Evolutionary conservation across 2,888 invertebrate genomes (phyloP), one percentile per base, ranked within the genome.

Genomic region (Tachina grossa): DNA sequence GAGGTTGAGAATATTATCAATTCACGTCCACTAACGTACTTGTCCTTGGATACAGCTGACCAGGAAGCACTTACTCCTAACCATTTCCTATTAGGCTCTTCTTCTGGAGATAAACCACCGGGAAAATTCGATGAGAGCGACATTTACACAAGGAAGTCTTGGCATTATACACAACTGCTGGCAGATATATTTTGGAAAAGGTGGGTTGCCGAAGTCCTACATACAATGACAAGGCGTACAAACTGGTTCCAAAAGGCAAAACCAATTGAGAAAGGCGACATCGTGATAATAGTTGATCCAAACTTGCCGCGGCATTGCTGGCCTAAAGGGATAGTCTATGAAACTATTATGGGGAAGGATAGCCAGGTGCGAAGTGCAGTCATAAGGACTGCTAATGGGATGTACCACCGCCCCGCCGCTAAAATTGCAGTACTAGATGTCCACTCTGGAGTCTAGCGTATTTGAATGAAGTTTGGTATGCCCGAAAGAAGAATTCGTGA

Each of bases 151-250:
- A 61, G 61, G 41, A 61, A 61, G n/a, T 61, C 41, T 41, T 61
- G 61, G 61, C 61, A 41, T 4, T 41, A 41, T 13, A 61, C 41
- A 22, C 61, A 61, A n/a, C 22, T 61, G 61, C 22, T 61, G 45
- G 63, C 63, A 43, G 45, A 63, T 19, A n/a, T n/a, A 39, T 63
- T 63, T 39, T 63, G 43, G 63, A 63, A 16, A 45, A 63, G 63
- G n/a, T 45, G 63, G 45, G 45, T 63, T 10, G 19, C 63, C 10
- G 63, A 63, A n/a, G 19, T 57, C 22, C 4, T 57, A 57, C 57
- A 11, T 1, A 61, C n/a, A n/a, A 61, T 61, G 41, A 61, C 41
- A 41, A 61, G 31, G n/a, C 61, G 41, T 14, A 61, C 61, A 22
- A 61, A 41, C 39, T 61, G 61, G 61, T 61, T 61, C 13, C 11